Percentiles rank a stretch among this genome's conserved stretches.
phyloP scores from a whole-genome alignment of 2,113 vertebrate genomes.

The Prunella himalayana region DNA sequence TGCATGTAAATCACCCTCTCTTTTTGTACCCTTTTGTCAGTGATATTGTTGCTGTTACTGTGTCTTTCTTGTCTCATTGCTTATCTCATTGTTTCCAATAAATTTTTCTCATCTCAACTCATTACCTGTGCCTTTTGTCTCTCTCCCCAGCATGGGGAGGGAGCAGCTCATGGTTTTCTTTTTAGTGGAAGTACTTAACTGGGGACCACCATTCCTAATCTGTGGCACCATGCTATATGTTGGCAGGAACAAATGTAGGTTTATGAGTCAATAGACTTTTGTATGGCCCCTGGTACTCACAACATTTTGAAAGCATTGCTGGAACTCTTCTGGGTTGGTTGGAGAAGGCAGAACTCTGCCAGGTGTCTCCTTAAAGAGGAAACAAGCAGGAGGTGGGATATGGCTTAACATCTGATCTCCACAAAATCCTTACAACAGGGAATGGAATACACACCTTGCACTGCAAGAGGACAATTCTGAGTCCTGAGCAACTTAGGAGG shows the following conservation, averaged over 20 bases:
- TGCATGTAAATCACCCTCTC: neutral
- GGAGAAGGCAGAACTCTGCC: neutral
- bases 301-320: neutral
- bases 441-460: neutral
- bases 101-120: neutral
- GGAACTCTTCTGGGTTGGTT: neutral
- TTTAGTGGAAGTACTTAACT: neutral
- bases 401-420: neutral
- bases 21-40: neutral
- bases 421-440: neutral
- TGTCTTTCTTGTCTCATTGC: neutral
- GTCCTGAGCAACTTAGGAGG: neutral
- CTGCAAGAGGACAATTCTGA: neutral
- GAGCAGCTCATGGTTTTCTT: neutral
- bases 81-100: neutral
- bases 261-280: neutral
- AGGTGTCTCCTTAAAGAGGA: neutral
- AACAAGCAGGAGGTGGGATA: neutral
- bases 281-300: neutral
- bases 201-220: neutral
- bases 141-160: neutral
- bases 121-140: neutral
- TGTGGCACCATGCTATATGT: accelerated
- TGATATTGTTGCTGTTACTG: neutral
- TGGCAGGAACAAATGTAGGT: neutral